Evolutionary conservation across 2,797 vertebrate genomes (phyloP).

Genomic region (Thripadectes ignobilis): DNA sequence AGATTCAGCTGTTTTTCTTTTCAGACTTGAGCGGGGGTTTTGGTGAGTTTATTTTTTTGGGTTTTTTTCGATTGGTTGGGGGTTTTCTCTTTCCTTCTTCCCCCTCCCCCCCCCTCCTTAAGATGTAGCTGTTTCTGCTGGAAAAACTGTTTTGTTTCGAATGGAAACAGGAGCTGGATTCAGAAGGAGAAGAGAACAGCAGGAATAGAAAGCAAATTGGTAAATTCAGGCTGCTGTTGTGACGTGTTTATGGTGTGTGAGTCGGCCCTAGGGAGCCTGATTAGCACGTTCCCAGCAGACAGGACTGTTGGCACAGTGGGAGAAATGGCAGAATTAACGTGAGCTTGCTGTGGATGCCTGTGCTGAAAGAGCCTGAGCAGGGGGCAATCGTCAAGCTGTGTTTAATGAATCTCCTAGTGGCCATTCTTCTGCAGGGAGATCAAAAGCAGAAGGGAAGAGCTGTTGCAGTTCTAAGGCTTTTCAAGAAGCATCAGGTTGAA

Average conservation of each 20-base stretch:
- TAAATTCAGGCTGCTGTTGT: not conserved
- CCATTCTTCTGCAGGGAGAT: not conserved
- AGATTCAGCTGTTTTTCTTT: not conserved
- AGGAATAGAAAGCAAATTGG: not conserved
- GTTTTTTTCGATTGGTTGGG: not conserved
- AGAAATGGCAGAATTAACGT: not conserved
- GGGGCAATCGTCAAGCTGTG: not conserved
- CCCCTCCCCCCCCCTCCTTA: rapidly evolving
- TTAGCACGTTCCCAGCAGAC: not conserved
- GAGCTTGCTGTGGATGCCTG: not conserved
- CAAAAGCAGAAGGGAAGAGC: not conserved
- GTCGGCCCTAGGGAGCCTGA: not conserved
- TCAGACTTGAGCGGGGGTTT: not conserved
- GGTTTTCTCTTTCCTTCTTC: not conserved
- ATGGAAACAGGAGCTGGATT: not conserved
- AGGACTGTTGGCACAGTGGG: not conserved
- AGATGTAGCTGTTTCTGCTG: not conserved
- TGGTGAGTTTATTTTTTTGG: no score
- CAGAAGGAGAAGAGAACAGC: not conserved
- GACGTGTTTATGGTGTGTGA: not conserved
- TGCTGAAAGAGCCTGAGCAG: not conserved
- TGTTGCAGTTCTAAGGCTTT: not conserved
- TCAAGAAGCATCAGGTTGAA: not conserved
- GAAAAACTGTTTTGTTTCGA: not conserved
- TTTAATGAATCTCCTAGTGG: not conserved